A percentile compares a stretch with the other conserved stretches of the same genome.
These are phyloP conservation scores for Notodonta dromedarius DNA, from an alignment of 2,888 invertebrate genomes.

Conservation along the genomic window DNA sequence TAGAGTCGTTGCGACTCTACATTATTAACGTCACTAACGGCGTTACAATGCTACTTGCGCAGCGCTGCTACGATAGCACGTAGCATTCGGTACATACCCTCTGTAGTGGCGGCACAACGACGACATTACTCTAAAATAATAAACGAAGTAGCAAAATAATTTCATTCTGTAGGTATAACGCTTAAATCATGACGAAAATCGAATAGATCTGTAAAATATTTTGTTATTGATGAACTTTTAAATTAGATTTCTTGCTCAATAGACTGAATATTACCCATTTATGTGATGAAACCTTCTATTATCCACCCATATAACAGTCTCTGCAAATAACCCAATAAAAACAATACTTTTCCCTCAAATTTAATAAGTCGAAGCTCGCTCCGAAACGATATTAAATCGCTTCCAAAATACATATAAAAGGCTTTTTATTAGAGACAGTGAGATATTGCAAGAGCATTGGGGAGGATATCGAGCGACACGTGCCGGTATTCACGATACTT, in stretches of 20 bases:
- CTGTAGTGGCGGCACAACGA: too few relatives aligned
- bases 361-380: neutral
- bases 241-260: neutral
- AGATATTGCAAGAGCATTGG: neutral
- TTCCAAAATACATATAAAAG: neutral
- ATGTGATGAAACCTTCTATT: neutral
- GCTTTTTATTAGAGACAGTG: conserved; percentile 3
- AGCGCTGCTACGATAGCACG: too few relatives aligned
- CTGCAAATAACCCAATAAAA: neutral
- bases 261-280: neutral
- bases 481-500: neutral
- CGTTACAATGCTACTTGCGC: too few relatives aligned
- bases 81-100: too few relatives aligned
- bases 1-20: too few relatives aligned
- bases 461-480: conserved; percentile 1
- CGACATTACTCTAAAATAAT: too few relatives aligned
- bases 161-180: too few relatives aligned
- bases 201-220: too few relatives aligned
- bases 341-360: neutral
- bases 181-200: too few relatives aligned
- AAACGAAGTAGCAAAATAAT: too few relatives aligned
- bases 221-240: neutral
- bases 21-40: too few relatives aligned
- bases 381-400: conserved; percentile 2
- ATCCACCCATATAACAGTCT: neutral